Conservation (phyloP, 2,113 vertebrate genomes). For the Beaufortia kweichowensis region DNA sequence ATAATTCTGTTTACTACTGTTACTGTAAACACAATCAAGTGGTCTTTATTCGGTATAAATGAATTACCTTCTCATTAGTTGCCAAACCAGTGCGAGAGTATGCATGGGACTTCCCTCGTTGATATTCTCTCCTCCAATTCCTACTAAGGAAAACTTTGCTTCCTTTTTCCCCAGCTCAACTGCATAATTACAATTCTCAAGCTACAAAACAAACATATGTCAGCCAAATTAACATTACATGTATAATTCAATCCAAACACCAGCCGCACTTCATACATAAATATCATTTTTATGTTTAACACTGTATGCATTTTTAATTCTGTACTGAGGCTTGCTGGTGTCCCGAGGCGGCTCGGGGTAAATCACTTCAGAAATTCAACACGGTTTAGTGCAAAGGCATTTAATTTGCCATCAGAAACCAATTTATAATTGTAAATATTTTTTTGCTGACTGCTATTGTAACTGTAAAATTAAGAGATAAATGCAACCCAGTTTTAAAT, state of each 20-base stretch:
- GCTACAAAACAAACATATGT: conserved; percentile 68
- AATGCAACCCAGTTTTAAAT: not conserved
- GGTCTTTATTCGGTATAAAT: not conserved
- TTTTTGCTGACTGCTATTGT: not conserved
- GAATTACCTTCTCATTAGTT: conserved; percentile 92
- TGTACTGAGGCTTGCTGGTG: not conserved
- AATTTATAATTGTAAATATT: not conserved
- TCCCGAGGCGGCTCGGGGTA: not conserved
- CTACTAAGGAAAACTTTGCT: conserved; percentile 93
- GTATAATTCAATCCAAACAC: conserved; percentile 16
- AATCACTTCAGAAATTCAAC: conserved; percentile 10
- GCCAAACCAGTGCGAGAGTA: conserved; percentile 92
- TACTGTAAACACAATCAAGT: not conserved
- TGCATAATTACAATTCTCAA: conserved; percentile 98
- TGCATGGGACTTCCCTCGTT: conserved; percentile 88
- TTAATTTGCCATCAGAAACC: conserved; percentile 13
- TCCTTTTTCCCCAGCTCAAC: conserved; percentile 84
- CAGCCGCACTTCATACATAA: conserved; percentile 11
- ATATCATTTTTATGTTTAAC: conserved; percentile 12
- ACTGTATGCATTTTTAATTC: conserved; percentile 3
- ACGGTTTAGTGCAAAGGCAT: not conserved
- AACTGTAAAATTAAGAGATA: not conserved
- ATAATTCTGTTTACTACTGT: not conserved
- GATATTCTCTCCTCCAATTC: conserved; percentile 90
- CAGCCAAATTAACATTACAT: conserved; percentile 29